Evolutionary conservation across 2,888 invertebrate species (phyloP).

Genomic region (Mantis religiosa): DNA sequence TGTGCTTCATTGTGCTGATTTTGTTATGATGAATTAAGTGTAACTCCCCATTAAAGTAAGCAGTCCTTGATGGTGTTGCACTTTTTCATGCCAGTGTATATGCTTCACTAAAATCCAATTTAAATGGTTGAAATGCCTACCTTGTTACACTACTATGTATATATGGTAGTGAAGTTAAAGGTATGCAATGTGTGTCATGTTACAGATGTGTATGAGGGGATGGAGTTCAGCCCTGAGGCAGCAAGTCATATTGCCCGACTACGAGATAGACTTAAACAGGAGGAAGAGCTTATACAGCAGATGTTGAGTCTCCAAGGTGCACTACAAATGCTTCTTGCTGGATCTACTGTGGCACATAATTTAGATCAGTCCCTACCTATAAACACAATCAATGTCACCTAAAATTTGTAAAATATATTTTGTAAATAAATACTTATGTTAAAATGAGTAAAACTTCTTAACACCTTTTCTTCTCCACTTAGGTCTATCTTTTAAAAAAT

Average conservation of each 20-base stretch:
- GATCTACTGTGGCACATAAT: conserved; percentile 40
- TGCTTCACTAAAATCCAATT: too few relatives aligned
- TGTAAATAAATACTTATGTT: neutral
- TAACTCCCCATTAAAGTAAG: too few relatives aligned
- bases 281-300: conserved; percentile 62
- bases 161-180: too few relatives aligned
- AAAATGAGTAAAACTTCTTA: too few relatives aligned
- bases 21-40: too few relatives aligned
- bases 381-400: neutral
- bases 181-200: neutral
- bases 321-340: conserved; percentile 60
- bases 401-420: neutral
- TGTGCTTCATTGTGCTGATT: too few relatives aligned
- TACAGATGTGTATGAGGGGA: conserved; percentile 62
- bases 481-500: too few relatives aligned
- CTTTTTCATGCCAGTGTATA: too few relatives aligned
- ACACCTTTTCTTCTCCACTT: too few relatives aligned
- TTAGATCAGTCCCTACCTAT: neutral
- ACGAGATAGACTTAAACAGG: conserved; percentile 58
- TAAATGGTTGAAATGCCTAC: too few relatives aligned
- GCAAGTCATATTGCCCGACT: conserved; percentile 59
- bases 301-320: conserved; percentile 66
- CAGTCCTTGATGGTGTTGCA: too few relatives aligned
- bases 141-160: too few relatives aligned
- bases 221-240: conserved; percentile 59